Conservation (phyloP, 2,113 vertebrate genomes). For the Epinephelus lanceolatus region DNA sequence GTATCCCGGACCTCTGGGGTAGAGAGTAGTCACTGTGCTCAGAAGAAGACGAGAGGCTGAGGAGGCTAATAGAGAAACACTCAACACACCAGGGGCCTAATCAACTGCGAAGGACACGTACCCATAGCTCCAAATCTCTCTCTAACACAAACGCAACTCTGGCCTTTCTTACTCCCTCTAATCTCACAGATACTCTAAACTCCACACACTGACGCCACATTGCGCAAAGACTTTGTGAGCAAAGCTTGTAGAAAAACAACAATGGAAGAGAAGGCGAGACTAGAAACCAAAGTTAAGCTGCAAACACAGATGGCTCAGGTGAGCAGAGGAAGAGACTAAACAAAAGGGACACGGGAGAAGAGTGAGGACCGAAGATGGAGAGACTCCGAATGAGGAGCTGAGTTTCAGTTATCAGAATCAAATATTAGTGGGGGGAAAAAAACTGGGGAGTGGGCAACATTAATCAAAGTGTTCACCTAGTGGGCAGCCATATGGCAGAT, state of each 20-base stretch:
- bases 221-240: conserved; percentile 34
- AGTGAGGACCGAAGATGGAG: conserved; percentile 25
- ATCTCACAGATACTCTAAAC: conserved; percentile 58
- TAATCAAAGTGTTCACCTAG: conserved; percentile 99
- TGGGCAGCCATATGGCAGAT: conserved; percentile 99
- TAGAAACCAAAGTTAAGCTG: conserved; percentile 36
- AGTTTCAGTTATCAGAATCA: conserved; percentile 88
- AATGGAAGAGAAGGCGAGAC: conserved; percentile 10
- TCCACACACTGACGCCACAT: conserved; percentile 22
- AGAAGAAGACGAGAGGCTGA: conserved; percentile 70
- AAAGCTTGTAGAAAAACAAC: conserved; percentile 46
- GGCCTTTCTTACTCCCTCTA: conserved; percentile 53
- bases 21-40: conserved; percentile 64
- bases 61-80: conserved; percentile 76
- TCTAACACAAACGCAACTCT: conserved; percentile 59
- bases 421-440: conserved; percentile 92
- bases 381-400: conserved; percentile 53
- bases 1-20: conserved; percentile 66
- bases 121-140: conserved; percentile 63
- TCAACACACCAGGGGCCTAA: conserved; percentile 80
- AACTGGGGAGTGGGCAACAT: conserved; percentile 94
- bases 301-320: conserved; percentile 48
- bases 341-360: conserved; percentile 22
- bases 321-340: conserved; percentile 20
- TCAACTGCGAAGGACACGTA: conserved; percentile 73